Percentiles rank a stretch among this genome's conserved stretches.
These are phyloP conservation scores for Tridacna crocea DNA, from an alignment of 2,888 invertebrate genomes.

Conservation along the genomic window DNA sequence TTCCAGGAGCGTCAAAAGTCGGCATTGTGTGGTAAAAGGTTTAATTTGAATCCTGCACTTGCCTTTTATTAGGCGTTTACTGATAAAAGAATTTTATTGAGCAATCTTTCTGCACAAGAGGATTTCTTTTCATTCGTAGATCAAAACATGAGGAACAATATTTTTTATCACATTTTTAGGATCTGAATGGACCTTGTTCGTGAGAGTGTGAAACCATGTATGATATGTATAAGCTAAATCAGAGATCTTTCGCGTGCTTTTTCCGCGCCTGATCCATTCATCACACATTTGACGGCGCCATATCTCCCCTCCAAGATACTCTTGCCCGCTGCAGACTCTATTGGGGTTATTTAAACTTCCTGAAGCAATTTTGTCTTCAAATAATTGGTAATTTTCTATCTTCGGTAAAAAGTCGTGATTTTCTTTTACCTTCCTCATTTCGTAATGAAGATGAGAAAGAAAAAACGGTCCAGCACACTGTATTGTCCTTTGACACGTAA, in stretches of 20 bases:
- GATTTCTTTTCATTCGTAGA: not conserved
- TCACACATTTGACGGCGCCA: slow-evolving; percentile 19
- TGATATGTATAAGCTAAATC: slow-evolving; percentile 7
- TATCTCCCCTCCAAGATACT: not conserved
- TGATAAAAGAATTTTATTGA: too few relatives aligned
- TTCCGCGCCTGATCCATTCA: slow-evolving; percentile 1
- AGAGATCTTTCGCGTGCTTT: not conserved
- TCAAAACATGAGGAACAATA: slow-evolving; percentile 1
- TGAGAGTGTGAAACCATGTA: slow-evolving; percentile 9
- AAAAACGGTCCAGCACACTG: slow-evolving; percentile 17
- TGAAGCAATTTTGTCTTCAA: slow-evolving; percentile 12
- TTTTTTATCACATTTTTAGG: slow-evolving; percentile 4
- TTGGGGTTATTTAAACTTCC: not conserved
- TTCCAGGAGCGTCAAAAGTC: too few relatives aligned
- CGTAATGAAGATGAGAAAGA: slow-evolving; percentile 10
- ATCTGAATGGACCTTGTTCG: not conserved
- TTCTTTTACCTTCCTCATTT: slow-evolving; percentile 3
- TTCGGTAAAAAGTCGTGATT: slow-evolving; percentile 7
- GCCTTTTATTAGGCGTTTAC: too few relatives aligned
- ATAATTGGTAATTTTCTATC: slow-evolving; percentile 5
- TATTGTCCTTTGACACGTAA: not conserved
- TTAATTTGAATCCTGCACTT: too few relatives aligned
- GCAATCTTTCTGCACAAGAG: too few relatives aligned
- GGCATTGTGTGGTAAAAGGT: too few relatives aligned
- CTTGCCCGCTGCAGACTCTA: not conserved